Evolutionary conservation across 92 coral and sea anemone genomes (phyloP).

Genomic region (Parazoanthus atlanticus): DNA sequence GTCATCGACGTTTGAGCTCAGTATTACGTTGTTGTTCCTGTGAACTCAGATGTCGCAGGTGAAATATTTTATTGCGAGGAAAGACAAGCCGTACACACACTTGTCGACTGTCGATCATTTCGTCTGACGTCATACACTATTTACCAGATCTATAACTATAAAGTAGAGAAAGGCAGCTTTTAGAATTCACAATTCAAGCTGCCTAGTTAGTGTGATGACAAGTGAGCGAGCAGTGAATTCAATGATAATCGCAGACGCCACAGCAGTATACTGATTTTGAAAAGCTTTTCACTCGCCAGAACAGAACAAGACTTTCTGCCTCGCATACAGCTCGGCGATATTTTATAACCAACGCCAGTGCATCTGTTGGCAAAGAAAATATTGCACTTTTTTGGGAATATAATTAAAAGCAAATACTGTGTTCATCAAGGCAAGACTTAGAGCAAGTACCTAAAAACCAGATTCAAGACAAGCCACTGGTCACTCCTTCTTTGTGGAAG

Average conservation of each 20-base stretch:
- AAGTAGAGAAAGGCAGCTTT: conserved; percentile 7
- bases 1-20: not conserved
- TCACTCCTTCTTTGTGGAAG: too few species aligned
- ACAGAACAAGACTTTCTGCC: too few species aligned
- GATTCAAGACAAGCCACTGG: too few species aligned
- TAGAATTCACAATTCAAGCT: not conserved
- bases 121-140: conserved; percentile 11
- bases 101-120: not conserved
- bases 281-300: too few species aligned
- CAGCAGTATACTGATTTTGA: not conserved
- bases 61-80: not conserved
- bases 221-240: not conserved
- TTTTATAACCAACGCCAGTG: too few species aligned
- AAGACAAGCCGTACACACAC: not conserved
- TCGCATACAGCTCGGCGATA: too few species aligned
- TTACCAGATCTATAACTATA: conserved; percentile 2
- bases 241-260: not conserved
- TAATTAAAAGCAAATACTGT: too few species aligned
- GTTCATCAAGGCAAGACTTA: too few species aligned
- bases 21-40: not conserved
- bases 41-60: not conserved
- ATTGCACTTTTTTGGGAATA: too few species aligned
- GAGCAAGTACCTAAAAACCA: too few species aligned
- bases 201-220: not conserved
- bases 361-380: too few species aligned